Evolutionary conservation across 2,113 vertebrate species (phyloP).

Genomic region (Polypterus senegalus): DNA sequence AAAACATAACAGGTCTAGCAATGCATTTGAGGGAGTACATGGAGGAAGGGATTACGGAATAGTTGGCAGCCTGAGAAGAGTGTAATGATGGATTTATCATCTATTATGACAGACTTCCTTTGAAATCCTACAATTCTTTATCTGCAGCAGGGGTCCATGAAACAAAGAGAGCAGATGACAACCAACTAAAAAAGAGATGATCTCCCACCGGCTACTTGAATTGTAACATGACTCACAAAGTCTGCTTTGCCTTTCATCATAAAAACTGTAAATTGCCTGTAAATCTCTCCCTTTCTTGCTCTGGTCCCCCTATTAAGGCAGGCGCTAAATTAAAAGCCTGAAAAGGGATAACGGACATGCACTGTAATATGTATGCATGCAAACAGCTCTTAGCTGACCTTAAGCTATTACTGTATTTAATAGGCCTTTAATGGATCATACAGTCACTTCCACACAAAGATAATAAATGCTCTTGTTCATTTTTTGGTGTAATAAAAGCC

Average conservation of each 20-base stretch:
- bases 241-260: background rate
- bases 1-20: too few species aligned
- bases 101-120: too few species aligned
- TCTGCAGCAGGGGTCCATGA: background rate
- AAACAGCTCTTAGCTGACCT: background rate
- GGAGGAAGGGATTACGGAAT: too few species aligned
- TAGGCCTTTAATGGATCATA: background rate
- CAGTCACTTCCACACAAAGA: background rate
- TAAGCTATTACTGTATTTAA: background rate
- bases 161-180: background rate
- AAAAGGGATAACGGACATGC: background rate
- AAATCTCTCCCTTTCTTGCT: background rate
- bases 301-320: background rate
- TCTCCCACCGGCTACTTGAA: background rate
- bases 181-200: background rate
- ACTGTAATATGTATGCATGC: background rate
- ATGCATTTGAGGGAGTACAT: too few species aligned
- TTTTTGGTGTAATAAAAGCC: background rate
- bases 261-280: background rate
- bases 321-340: background rate
- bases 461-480: background rate
- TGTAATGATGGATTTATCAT: too few species aligned
- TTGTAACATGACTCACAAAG: background rate
- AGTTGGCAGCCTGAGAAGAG: too few species aligned
- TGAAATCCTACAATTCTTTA: too few species aligned